A percentile compares a stretch with the other conserved stretches of the same genome.
Evolutionary conservation across 2,113 vertebrate species (phyloP).

Genomic region (Melanocharis versteri): DNA sequence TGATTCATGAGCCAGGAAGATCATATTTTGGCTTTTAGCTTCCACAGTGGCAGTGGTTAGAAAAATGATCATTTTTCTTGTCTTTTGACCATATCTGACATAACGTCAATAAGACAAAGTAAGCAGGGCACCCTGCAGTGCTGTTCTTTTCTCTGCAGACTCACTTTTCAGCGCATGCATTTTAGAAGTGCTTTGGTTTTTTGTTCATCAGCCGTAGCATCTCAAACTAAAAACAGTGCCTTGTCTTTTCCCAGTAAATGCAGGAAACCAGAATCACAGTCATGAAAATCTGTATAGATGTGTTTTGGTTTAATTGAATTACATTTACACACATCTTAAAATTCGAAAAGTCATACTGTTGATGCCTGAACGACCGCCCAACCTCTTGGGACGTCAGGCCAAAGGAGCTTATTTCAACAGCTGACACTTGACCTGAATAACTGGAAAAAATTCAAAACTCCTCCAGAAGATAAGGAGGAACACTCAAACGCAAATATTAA

Average conservation of each 20-base stretch:
- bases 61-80: constrained; percentile 37
- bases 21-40: not conserved
- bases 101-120: not conserved
- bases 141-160: not conserved
- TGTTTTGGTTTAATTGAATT: not conserved
- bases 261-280: not conserved
- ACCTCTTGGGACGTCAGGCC: not conserved
- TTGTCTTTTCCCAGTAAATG: not conserved
- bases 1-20: constrained; percentile 14
- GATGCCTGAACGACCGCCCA: not conserved
- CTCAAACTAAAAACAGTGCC: not conserved
- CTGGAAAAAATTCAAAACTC: not conserved
- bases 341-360: not conserved
- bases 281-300: not conserved
- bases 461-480: not conserved
- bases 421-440: not conserved
- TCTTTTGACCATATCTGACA: constrained; percentile 36
- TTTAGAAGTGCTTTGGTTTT: not conserved
- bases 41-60: not conserved
- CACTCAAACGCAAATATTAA: not conserved
- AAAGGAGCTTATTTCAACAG: not conserved
- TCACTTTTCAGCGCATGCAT: not conserved
- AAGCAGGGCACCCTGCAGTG: not conserved
- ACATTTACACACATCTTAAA: not conserved
- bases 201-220: not conserved